phyloP scores from a whole-genome alignment of 2,113 vertebrate species.

The Geococcyx californianus region DNA sequence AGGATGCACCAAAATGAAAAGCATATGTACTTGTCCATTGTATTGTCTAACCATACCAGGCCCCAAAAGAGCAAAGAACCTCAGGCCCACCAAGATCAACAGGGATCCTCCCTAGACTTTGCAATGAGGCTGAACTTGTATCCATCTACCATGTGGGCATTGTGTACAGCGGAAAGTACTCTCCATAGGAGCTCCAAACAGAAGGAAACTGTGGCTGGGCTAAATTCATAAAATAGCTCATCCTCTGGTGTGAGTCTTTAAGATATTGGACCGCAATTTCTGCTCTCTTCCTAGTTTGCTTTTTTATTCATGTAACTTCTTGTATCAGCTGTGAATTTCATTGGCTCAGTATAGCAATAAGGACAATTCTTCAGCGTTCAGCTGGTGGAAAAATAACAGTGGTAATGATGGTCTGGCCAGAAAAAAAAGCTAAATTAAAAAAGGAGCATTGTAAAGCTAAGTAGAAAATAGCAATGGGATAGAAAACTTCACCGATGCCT shows the following conservation, averaged over 20 bases:
- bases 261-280: not conserved
- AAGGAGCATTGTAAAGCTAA: not conserved
- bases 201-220: not conserved
- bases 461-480: not conserved
- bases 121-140: not conserved
- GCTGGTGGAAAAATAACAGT: not conserved
- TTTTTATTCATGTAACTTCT: not conserved
- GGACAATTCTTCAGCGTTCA: not conserved
- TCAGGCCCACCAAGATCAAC: not conserved
- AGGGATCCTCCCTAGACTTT: not conserved
- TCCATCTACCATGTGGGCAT: not conserved
- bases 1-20: not conserved
- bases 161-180: not conserved
- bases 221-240: not conserved
- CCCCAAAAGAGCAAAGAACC: not conserved
- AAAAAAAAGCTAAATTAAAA: not conserved
- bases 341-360: not conserved
- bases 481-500: not conserved
- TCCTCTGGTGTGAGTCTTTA: not conserved
- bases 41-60: not conserved
- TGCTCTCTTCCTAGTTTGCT: not conserved
- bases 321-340: not conserved
- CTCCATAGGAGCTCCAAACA: not conserved
- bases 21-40: not conserved
- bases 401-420: not conserved